Base-by-base conservation (phyloP, 2,797 vertebrate species). In the Parambassis ranga region DNA sequence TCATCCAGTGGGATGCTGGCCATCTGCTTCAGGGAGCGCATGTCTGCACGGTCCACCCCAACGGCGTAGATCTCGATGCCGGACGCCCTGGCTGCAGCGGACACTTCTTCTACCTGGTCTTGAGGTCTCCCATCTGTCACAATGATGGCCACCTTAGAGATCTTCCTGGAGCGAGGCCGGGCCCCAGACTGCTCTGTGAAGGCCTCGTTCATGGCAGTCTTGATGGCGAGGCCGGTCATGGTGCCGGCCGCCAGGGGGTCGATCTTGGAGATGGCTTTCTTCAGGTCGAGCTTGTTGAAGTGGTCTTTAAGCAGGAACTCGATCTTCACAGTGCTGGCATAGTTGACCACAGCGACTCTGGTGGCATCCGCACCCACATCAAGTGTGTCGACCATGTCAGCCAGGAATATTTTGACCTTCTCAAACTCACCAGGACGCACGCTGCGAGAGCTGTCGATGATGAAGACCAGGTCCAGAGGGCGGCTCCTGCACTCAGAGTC, bases 361-460 rank as follows among this genome's bases (percentile, higher is more conserved):
- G 96, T 96, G 84, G 93, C 93, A 0, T 96, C 94, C 0, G 91
- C 70, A 10, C 96, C 94, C 56, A 98, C 90, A 3, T 96, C 95
- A 60, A 98, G 87, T 5, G 95, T 94, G 86, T 97, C 95, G 51
- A 98, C 95, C 5, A 99, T 94, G 81, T 95, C 92, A 2, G 94
- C 95, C 67, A 99, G 94, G 79, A 98, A 99, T 79, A 95, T 94
- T 89, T 97, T 98, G 76, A 98, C 96, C 86, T 98, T 94, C 87
- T 98, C 95, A 0, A 99, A 99, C 85, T 98, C 97, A 24, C 92
- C 93, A 0, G 94, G 96, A n/a, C 96, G 94, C 35, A 98, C 94
- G 0, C 96, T 98, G 82, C 98, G 97, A 77, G 97, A 99, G 57
- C 97, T 97, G 36, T 99, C 97, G 0, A 99, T 94, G 48, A 99